These are phyloP conservation scores for Dasypolia templi DNA, from an alignment of 2,888 invertebrate genomes.

Conservation along the genomic window DNA sequence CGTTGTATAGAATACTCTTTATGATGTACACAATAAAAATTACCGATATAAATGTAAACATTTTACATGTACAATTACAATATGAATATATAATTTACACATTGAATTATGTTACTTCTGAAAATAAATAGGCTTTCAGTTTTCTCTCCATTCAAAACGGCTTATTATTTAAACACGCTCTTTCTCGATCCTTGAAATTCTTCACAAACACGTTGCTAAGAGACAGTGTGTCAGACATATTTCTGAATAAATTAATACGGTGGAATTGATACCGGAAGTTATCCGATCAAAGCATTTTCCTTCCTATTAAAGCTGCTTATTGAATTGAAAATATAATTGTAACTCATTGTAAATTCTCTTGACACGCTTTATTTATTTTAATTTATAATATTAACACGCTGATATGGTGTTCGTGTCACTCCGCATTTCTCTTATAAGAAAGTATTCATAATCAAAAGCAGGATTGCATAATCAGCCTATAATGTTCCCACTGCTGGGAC, in stretches of 20 bases:
- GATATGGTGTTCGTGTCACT: too few species aligned
- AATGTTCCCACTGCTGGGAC: too few species aligned
- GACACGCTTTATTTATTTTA: too few species aligned
- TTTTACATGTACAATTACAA: not conserved
- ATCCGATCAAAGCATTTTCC: not conserved
- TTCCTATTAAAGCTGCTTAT: not conserved
- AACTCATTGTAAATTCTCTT: too few species aligned
- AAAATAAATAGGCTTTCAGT: too few species aligned
- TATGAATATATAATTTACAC: not conserved
- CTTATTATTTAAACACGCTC: not conserved
- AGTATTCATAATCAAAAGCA: too few species aligned
- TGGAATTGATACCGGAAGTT: conserved; percentile 1
- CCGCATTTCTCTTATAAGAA: too few species aligned
- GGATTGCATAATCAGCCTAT: too few species aligned
- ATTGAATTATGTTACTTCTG: too few species aligned
- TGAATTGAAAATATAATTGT: not conserved
- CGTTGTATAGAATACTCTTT: too few species aligned
- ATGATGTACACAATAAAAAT: not conserved
- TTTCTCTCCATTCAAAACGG: not conserved
- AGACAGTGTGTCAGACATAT: not conserved
- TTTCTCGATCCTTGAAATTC: not conserved
- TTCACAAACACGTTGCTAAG: not conserved
- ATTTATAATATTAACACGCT: too few species aligned
- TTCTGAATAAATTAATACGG: conserved; percentile 7
- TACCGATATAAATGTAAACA: not conserved